Base-by-base conservation (phyloP, 2,113 vertebrate genomes). In the Pseudonaja textilis region DNA sequence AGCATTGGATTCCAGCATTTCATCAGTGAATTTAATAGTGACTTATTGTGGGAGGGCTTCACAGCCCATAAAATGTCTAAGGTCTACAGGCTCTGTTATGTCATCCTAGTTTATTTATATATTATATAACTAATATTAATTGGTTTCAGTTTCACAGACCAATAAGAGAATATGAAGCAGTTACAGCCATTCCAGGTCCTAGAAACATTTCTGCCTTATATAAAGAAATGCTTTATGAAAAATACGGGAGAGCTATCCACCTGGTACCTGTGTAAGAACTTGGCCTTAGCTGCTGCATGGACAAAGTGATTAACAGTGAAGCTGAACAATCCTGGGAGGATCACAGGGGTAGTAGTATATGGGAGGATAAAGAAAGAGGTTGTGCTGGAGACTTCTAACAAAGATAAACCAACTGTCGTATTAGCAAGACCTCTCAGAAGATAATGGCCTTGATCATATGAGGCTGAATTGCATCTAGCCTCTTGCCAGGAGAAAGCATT, bases 371-470 rank as follows among this genome's bases (percentile, higher is more conserved):
- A 52, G n/a, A 2, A 26, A 22, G 54, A 57, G 18, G 7, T 29
- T 55, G 25, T 39, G 5, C 39, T 59, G 29, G 39, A n/a, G 16
- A 55, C 26, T 85, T 85, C 29, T n/a, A 50, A 7, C 85, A 25
- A 50, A 61, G 25, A 81, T 59, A 93, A 89, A 85, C 2, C 69
- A 89, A 57, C 59, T 39, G 55, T n/a, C 29, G 5, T 56, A 20
- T 56, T 34, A 85, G 69, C 42, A 89, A 89, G 34, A 69, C 4
- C 29, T 57, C 92, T 93, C 92, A 69, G 96, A 93, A 93, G 23
- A 95, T 90, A 94, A 91, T 89, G 92, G 91, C 12, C 95, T 94
- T 96, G 96, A 95, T 96, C 95, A 94, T 90, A 93, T 93, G 94
- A 91, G 29, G 0, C 74, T 96, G 81, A 94, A 94, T 74, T 29